These are phyloP conservation scores for Sesia apiformis DNA, from an alignment of 2,888 invertebrate species.

Conservation along the genomic window DNA sequence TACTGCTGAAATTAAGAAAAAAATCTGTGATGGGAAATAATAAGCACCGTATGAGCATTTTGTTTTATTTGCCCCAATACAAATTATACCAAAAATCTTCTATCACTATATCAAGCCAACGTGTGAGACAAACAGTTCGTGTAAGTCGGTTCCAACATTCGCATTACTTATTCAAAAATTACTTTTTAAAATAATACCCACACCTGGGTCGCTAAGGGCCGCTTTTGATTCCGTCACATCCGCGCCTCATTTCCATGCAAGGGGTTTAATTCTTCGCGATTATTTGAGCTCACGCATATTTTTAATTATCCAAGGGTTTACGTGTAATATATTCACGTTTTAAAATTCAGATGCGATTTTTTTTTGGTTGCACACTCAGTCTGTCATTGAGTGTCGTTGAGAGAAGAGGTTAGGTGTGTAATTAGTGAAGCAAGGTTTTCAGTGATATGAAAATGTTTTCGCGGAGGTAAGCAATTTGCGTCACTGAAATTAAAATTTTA, in stretches of 20 bases:
- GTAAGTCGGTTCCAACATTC: no score
- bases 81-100: no score
- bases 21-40: no score
- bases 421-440: constrained; percentile 1
- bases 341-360: constrained; percentile 43
- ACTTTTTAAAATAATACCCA: constrained; percentile 42
- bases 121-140: no score
- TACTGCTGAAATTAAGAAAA: no score
- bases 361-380: constrained; percentile 45
- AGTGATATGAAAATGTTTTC: neutral
- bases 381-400: constrained; percentile 40
- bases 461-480: neutral
- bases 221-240: constrained; percentile 51
- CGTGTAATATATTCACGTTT: constrained; percentile 52
- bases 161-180: neutral
- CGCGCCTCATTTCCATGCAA: constrained; percentile 60
- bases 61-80: no score
- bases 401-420: constrained; percentile 24
- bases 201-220: constrained; percentile 55
- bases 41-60: no score
- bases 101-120: no score
- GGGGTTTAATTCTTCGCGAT: constrained; percentile 68
- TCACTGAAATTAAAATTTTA: neutral
- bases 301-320: constrained; percentile 72
- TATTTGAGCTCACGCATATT: constrained; percentile 70